Evolutionary conservation across 2,888 invertebrate species (phyloP), one percentile per base, ranked within the genome.

Genomic region (Sphaerophoria rueppellii): DNA sequence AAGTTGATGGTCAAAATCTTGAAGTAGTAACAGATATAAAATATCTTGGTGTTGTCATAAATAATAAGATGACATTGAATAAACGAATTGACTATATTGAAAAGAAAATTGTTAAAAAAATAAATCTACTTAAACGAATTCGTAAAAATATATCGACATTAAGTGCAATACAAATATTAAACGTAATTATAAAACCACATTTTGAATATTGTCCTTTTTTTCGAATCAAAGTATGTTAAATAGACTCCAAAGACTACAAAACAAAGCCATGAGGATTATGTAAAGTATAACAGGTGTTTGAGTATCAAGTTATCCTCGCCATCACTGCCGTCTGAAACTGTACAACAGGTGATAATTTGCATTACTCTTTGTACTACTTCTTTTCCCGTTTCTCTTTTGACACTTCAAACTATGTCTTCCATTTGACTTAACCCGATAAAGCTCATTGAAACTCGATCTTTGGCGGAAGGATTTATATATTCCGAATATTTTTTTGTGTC

Each of bases 281-380:
- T 43, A 11, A 43, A 43, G 75, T 67, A 63, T 61, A 67, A 69
- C 83, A 83, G 80, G 52, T 83, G 83, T 43, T 72, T 16, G 72
- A 61, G 32, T 83, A 83, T 83, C 75, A 69, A 72, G 32, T 83
- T 83, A 40, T 55, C n/a, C 48, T 48, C 34, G 12, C 4, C 6
- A 2, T 24, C 24, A 24, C 24, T 24, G 24, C 24, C n/a, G n/a
- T n/a, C 24, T 34, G 34, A 16, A 14, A 43, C 1, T 6, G 14
- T 34, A 40, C 70, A 79, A 79, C 83, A 83, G 83, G 80, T 83
- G 83, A 80, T 55, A 55, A 72, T 83, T 60, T 78, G 58, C n/a
- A 37, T 63, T 71, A 63, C 69, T 69, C 69, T 70, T 60, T 55
- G 37, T 55, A 57, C 35, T 24, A 55, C 24, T 24, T 24, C 24